These are phyloP conservation scores for Carassius carassius DNA, from an alignment of 2,113 vertebrate genomes.

Conservation along the genomic window DNA sequence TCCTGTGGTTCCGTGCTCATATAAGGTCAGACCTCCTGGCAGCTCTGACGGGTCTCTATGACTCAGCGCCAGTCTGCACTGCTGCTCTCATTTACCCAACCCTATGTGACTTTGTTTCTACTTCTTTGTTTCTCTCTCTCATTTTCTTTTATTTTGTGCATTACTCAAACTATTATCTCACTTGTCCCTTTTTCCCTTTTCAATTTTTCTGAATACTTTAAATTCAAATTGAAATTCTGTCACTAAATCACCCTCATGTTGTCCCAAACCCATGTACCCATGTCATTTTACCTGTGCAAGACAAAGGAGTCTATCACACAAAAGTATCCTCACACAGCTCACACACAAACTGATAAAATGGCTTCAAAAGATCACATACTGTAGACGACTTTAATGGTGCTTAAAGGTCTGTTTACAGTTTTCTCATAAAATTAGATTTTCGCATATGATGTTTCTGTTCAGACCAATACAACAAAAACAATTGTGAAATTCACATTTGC, in stretches of 20 bases:
- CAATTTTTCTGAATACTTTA: background rate
- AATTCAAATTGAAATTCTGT: background rate
- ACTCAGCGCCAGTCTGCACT: constrained; percentile 29
- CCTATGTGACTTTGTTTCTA: background rate
- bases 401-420: background rate
- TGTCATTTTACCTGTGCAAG: background rate
- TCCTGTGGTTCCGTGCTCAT: background rate
- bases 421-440: background rate
- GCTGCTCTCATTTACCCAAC: constrained; percentile 19
- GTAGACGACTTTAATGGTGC: background rate
- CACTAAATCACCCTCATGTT: background rate
- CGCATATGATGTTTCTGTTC: too few species aligned
- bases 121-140: background rate
- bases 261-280: background rate
- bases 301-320: background rate
- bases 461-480: too few species aligned
- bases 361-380: too few species aligned
- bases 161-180: constrained; percentile 6
- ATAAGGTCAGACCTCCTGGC: constrained; percentile 51
- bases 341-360: too few species aligned
- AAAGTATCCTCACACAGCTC: background rate
- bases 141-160: background rate
- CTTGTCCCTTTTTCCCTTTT: background rate
- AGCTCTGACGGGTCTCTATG: background rate
- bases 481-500: too few species aligned